Conservation (phyloP, 92 coral and sea anemone genomes). For the Epizoanthus stellaris region DNA sequence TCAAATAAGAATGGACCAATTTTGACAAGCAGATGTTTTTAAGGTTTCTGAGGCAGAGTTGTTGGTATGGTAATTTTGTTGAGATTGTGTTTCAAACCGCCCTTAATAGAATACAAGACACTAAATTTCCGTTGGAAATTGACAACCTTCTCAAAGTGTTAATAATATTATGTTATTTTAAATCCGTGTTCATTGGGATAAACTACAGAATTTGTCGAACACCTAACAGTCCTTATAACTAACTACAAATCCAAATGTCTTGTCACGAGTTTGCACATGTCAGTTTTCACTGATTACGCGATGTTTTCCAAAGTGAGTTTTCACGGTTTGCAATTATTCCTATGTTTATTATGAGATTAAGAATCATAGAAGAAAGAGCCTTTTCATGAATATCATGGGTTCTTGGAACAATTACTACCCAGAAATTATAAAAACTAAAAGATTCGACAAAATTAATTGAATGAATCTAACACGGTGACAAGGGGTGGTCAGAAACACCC, state of each 20-base stretch:
- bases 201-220: background rate
- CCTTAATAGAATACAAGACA: conserved; percentile 2
- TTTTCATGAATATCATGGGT: background rate
- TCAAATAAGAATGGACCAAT: conserved; percentile 21
- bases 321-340: background rate
- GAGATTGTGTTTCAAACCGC: conserved; percentile 10
- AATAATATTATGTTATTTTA: background rate
- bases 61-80: conserved; percentile 37
- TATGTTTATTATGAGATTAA: background rate
- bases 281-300: background rate
- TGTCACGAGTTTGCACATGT: background rate
- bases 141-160: background rate
- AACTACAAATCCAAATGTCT: background rate
- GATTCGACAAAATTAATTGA: background rate
- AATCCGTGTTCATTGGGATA: background rate
- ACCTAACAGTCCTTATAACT: background rate
- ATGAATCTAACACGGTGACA: background rate
- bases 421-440: background rate
- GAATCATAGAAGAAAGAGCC: background rate
- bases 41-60: background rate
- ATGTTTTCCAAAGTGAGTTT: background rate
- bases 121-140: background rate
- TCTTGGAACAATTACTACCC: background rate
- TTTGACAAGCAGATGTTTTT: conserved; percentile 48
- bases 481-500: background rate